Percentiles rank a stretch among this genome's conserved stretches.
Evolutionary conservation across 1,140 invertebrate species (phyloP).

Genomic region (Zaprionus lachaisei): DNA sequence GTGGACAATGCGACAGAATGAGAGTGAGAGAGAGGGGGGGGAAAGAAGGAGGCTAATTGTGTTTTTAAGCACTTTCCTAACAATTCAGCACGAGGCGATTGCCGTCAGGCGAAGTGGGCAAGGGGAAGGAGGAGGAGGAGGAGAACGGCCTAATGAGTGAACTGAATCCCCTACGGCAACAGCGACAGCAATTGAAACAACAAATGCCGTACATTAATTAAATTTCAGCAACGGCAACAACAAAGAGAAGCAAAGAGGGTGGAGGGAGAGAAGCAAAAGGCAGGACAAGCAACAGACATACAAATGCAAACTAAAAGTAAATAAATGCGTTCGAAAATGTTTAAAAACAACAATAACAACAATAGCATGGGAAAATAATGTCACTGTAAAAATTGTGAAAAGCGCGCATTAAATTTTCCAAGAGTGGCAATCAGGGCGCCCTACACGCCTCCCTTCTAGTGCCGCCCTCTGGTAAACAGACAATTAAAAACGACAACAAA

Average conservation of each 20-base stretch:
- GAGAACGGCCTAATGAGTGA: constrained; percentile 36
- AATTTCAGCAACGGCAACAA: constrained; percentile 35
- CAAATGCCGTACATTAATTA: constrained; percentile 46
- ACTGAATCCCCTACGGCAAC: constrained; percentile 9
- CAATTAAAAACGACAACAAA: constrained; percentile 67
- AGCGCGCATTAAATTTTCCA: constrained; percentile 49
- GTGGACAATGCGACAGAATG: constrained; percentile 1
- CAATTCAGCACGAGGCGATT: constrained; percentile 16
- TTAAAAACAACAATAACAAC: constrained; percentile 19
- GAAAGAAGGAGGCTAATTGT: constrained; percentile 24
- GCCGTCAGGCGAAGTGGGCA: not conserved
- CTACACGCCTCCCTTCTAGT: constrained; percentile 7
- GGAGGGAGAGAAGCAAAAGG: not conserved
- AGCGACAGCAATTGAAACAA: constrained; percentile 13
- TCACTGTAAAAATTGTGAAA: constrained; percentile 50
- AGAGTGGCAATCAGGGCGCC: constrained; percentile 55
- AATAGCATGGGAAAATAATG: constrained; percentile 34
- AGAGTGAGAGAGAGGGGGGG: not conserved
- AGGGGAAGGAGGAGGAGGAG: not conserved
- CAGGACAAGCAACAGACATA: constrained; percentile 4
- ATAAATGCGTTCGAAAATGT: constrained; percentile 27
- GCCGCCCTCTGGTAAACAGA: constrained; percentile 53
- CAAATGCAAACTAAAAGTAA: constrained; percentile 52
- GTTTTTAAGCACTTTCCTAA: constrained; percentile 48
- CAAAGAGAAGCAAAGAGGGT: not conserved